A percentile compares a stretch with the other conserved stretches of the same genome.
Evolutionary conservation across 2,888 invertebrate species (phyloP).

Genomic region (Euplagia quadripunctaria): DNA sequence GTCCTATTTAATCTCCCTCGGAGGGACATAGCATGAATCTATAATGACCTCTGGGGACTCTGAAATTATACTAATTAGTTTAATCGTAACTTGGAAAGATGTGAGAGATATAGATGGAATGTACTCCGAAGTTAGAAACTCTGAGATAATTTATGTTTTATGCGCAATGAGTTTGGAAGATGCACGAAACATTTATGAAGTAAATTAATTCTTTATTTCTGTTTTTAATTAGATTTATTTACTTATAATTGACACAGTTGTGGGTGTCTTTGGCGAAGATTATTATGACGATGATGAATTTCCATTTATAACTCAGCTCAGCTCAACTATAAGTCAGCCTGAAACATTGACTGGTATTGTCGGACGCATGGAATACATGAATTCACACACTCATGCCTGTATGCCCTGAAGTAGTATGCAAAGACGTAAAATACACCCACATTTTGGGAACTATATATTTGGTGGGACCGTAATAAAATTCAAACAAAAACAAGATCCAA

Average conservation of each 20-base stretch:
- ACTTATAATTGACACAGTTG: not conserved
- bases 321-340: too few species aligned
- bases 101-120: conserved; percentile 17
- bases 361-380: too few species aligned
- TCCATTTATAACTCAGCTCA: too few species aligned
- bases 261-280: too few species aligned
- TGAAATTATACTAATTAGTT: conserved; percentile 48
- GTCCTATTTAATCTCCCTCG: conserved; percentile 32
- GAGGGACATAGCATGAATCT: conserved; percentile 45
- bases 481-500: too few species aligned
- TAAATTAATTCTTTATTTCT: not conserved
- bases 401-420: too few species aligned
- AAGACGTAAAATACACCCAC: too few species aligned
- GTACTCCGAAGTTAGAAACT: conserved; percentile 14
- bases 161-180: conserved; percentile 8
- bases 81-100: conserved; percentile 26
- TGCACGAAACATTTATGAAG: not conserved
- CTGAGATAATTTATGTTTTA: conserved; percentile 14
- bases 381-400: too few species aligned
- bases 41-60: conserved; percentile 42
- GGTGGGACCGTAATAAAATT: too few species aligned
- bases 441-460: too few species aligned
- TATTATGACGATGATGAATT: too few species aligned
- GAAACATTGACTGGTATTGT: too few species aligned
- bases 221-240: not conserved